Evolutionary conservation across 1,140 invertebrate species (phyloP), one percentile per base, ranked within the genome.

Genomic region (Caenorhabditis brenneri): DNA sequence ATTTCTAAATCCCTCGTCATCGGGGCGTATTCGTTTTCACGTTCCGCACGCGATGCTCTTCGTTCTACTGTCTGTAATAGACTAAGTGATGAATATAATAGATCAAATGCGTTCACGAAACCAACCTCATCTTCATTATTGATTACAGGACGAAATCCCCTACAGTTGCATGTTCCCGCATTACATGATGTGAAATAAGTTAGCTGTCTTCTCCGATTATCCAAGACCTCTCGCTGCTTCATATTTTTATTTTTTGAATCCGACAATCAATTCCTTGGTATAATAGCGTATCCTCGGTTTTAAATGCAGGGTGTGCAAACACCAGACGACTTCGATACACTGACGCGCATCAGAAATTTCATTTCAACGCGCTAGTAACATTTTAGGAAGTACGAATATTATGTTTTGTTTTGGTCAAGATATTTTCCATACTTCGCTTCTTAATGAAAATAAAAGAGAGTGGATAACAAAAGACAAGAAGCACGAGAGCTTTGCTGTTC

Each of bases 131-230:
- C 65, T 42, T 74, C 65, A 24, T 42, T 24, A 24, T 24, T 74
- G 5, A 42, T 24, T 10, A 74, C 65, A 10, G 65, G 65, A 19
- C 65, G 33, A n/a, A 74, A 74, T 24, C 65, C 65, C 10, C 65
- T 9, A 31, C 65, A 74, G 42, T 74, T 33, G 10, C 65, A 74
- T 27, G 65, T 74, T 42, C 65, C 65, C 7, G 65, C 65, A 24
- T 15, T 42, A n/a, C 65, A 74, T 36, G 65, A 39, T 46, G 65
- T 74, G 65, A 74, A 74, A 74, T 74, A 74, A 10, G 65, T 74
- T 24, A 74, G n/a, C n/a, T 74, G 65, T 24, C 65, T 39, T 46
- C 36, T 29, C 46, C 36, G 27, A 19, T 74, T 15, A 42, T 74
- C 65, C 19, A 74, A n/a, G 22, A 31, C 12, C 12, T 74, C 65